These are phyloP conservation scores for Octodonta nipae DNA, from an alignment of 2,888 invertebrate species.

Conservation along the genomic window DNA sequence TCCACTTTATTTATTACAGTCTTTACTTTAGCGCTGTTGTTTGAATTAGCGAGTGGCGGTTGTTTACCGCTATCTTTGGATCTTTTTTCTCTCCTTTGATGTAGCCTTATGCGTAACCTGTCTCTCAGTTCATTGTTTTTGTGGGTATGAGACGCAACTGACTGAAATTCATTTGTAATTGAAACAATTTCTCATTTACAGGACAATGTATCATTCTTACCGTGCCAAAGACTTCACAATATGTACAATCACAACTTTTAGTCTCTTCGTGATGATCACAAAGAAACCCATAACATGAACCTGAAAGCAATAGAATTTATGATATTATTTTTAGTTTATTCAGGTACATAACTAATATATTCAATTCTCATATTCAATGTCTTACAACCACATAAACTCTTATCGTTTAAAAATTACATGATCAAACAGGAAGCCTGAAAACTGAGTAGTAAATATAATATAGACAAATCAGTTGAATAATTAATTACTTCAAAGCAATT, in stretches of 20 bases:
- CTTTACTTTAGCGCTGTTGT: constrained; percentile 12
- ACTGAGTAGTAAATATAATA: too few relatives aligned
- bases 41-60: constrained; percentile 7
- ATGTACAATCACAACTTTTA: constrained; percentile 32
- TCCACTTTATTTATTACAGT: constrained; percentile 15
- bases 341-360: not conserved
- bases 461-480: too few relatives aligned
- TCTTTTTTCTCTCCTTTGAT: constrained; percentile 23
- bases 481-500: too few relatives aligned
- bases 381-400: too few relatives aligned
- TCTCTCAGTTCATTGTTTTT: constrained; percentile 31
- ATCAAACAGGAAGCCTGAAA: too few relatives aligned
- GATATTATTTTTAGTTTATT: too few relatives aligned
- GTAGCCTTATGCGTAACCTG: constrained; percentile 28
- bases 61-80: constrained; percentile 17
- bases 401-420: too few relatives aligned
- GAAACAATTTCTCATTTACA: not conserved
- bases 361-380: too few relatives aligned
- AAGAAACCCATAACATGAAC: constrained; percentile 5
- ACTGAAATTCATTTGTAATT: constrained; percentile 6
- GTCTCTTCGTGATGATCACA: constrained; percentile 22
- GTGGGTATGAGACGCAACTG: constrained; percentile 16
- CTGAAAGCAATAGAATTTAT: constrained; percentile 1
- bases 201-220: too few relatives aligned
- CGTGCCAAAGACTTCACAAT: constrained; percentile 32